Conservation (phyloP, 2,888 invertebrate species). For the Cheilosia variabilis region DNA sequence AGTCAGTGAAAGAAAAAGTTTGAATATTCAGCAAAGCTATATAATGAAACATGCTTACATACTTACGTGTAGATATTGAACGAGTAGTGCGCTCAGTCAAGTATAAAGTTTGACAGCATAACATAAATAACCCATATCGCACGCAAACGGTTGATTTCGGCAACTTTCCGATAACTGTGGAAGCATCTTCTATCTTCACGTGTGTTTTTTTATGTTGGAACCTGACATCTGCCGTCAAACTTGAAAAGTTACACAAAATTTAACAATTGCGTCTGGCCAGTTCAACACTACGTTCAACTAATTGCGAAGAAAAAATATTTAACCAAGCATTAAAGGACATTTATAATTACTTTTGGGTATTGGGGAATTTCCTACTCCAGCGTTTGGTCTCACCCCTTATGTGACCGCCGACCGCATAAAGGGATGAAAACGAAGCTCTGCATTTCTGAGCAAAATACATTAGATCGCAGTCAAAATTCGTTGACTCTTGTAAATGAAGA, state of each 20-base stretch:
- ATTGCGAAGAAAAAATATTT: conserved; percentile 35
- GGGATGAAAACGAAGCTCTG: conserved; percentile 21
- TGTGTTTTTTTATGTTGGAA: no score
- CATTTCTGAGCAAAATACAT: conserved; percentile 19
- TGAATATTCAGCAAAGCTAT: no score
- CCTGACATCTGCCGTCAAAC: not conserved
- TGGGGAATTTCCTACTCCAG: conserved; percentile 30
- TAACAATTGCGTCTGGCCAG: not conserved
- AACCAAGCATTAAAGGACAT: conserved; percentile 49
- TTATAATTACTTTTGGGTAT: conserved; percentile 68
- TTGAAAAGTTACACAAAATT: not conserved
- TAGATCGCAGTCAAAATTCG: conserved; percentile 32
- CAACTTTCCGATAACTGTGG: no score
- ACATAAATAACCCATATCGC: no score
- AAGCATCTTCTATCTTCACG: no score
- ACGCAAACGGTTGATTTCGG: no score
- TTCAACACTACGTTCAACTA: conserved; percentile 16
- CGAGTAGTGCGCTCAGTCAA: no score
- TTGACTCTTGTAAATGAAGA: conserved; percentile 33
- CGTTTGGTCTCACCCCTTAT: conserved; percentile 13
- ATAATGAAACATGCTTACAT: no score
- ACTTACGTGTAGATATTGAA: no score
- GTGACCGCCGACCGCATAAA: not conserved
- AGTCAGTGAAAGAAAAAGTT: no score
- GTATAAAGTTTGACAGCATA: no score